Evolutionary conservation across 37 sponge, comb jelly and placozoan species (phyloP).

Genomic region (Bolinopsis microptera): DNA sequence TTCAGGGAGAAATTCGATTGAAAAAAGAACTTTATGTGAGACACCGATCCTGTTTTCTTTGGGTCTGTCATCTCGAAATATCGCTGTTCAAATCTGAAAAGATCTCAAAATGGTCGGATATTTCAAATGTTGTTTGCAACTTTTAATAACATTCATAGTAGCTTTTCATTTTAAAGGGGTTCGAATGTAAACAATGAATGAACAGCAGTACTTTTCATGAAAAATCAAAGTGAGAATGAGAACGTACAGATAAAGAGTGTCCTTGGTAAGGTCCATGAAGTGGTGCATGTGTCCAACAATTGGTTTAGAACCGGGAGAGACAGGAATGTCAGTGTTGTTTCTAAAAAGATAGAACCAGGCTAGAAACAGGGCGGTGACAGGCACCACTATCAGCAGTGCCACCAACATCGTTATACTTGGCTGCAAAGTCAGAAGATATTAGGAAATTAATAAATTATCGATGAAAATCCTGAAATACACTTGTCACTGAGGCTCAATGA

Average conservation of each 20-base stretch:
- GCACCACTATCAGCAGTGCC: not conserved
- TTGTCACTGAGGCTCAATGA: too few relatives aligned
- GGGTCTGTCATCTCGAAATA: constrained; percentile 54
- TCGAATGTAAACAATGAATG: not conserved
- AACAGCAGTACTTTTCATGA: not conserved
- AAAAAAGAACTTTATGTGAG: constrained; percentile 45
- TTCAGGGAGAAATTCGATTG: constrained; percentile 6
- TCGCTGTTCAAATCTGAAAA: constrained; percentile 38
- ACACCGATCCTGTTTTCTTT: not conserved
- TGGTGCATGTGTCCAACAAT: constrained; percentile 51
- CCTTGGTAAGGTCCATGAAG: constrained; percentile 18
- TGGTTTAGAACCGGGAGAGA: constrained; percentile 10
- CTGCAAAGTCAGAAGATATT: not conserved
- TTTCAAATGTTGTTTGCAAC: too few relatives aligned
- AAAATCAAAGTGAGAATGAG: too few relatives aligned
- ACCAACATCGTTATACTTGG: constrained; percentile 14
- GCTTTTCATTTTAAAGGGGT: too few relatives aligned
- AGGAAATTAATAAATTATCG: too few relatives aligned
- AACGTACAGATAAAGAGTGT: constrained; percentile 14
- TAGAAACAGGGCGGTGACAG: not conserved
- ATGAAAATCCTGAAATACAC: too few relatives aligned
- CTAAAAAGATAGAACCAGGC: constrained; percentile 50
- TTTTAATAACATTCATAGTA: too few relatives aligned
- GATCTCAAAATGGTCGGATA: too few relatives aligned
- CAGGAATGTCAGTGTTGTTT: constrained; percentile 34